Percentiles rank a stretch among this genome's conserved stretches.
These are phyloP conservation scores for Junonia oenone DNA, from an alignment of 2,888 invertebrate species.

Conservation along the genomic window DNA sequence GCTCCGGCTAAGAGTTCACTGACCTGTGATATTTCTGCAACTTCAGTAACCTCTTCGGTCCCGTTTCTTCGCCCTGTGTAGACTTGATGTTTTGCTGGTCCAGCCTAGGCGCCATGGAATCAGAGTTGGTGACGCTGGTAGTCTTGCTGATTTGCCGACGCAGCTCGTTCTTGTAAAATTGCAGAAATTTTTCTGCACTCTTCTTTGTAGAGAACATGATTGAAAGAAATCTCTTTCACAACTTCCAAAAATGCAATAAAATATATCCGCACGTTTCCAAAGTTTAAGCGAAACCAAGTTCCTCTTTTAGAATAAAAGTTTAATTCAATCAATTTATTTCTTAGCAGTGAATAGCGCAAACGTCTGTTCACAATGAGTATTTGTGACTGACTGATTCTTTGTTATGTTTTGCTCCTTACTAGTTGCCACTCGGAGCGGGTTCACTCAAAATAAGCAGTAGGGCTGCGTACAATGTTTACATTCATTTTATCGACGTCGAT, in stretches of 20 bases:
- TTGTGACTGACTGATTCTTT: slow-evolving; percentile 71
- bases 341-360: slow-evolving; percentile 7
- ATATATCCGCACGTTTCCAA: background rate
- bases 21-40: slow-evolving; percentile 80
- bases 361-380: slow-evolving; percentile 49
- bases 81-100: slow-evolving; percentile 56
- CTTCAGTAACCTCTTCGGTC: slow-evolving; percentile 68
- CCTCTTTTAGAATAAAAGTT: background rate
- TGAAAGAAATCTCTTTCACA: slow-evolving; percentile 15
- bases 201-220: slow-evolving; percentile 67
- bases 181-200: slow-evolving; percentile 58
- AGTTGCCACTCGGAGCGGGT: slow-evolving; percentile 55
- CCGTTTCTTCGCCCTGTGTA: slow-evolving; percentile 56
- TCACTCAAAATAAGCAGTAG: slow-evolving; percentile 51
- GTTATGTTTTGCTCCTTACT: slow-evolving; percentile 69
- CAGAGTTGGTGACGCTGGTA: slow-evolving; percentile 80
- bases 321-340: slow-evolving; percentile 1
- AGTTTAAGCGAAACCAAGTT: background rate
- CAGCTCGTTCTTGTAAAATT: slow-evolving; percentile 65
- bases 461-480: slow-evolving; percentile 64
- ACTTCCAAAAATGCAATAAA: background rate
- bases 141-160: slow-evolving; percentile 80
- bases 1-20: slow-evolving; percentile 53
- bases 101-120: slow-evolving; percentile 75
- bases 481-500: slow-evolving; percentile 52